These are phyloP conservation scores for Galerucella calmariensis DNA, from an alignment of 2,888 invertebrate species.

Conservation along the genomic window DNA sequence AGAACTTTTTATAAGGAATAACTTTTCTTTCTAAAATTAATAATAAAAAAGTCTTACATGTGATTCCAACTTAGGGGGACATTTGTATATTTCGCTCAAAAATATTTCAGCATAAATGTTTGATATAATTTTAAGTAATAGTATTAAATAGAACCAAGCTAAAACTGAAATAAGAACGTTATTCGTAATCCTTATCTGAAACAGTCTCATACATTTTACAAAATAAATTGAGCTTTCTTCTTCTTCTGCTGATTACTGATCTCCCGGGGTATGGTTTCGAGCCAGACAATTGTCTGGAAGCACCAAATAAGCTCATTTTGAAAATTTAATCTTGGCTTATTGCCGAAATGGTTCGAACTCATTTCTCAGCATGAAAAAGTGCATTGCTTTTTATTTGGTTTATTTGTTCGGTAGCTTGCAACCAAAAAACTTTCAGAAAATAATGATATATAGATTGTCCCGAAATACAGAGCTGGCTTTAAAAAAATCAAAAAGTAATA, in stretches of 20 bases:
- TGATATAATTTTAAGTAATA: too few species aligned
- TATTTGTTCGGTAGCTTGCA: neutral
- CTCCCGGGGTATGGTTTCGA: slow-evolving; percentile 2
- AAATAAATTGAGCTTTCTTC: slow-evolving; percentile 3
- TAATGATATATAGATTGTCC: neutral
- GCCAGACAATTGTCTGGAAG: slow-evolving; percentile 4
- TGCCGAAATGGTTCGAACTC: neutral
- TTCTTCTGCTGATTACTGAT: slow-evolving; percentile 2
- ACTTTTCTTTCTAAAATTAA: too few species aligned
- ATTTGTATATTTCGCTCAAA: too few species aligned
- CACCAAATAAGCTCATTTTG: slow-evolving; percentile 13
- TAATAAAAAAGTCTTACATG: too few species aligned
- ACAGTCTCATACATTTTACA: neutral
- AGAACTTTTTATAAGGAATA: too few species aligned
- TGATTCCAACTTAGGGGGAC: too few species aligned
- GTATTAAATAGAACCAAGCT: neutral
- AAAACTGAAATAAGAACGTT: neutral
- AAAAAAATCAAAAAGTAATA: neutral
- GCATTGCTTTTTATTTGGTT: neutral
- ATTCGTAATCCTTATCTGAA: neutral
- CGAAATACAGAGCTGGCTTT: neutral
- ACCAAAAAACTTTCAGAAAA: neutral
- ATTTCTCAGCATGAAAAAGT: neutral
- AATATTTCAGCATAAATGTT: too few species aligned
- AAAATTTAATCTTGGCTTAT: slow-evolving; percentile 13